Base-by-base conservation (phyloP, 2,113 vertebrate genomes). In the Sorex araneus region DNA sequence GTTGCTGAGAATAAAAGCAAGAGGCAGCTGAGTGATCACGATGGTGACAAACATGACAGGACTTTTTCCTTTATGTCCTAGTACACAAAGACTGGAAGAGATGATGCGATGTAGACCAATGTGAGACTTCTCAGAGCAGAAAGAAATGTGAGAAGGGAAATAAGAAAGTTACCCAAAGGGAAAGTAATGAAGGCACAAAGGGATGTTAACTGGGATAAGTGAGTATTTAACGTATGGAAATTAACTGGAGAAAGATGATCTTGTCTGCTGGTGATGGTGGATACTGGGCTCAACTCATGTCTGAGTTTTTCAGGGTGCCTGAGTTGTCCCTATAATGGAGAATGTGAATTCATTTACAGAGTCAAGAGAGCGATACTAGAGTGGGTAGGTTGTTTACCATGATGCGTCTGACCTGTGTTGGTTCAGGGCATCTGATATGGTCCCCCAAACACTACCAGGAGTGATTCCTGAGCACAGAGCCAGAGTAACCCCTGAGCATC, bases 101-200 rank as follows among this genome's bases (percentile, higher is more conserved):
- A 90, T 54, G 87, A 45, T 67, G 64, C 77, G 64, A 92, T 87
- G 80, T 76, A 47, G 69, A 30, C 40, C 40, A 40, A 7, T 40
- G 6, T 60, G 18, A 60, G 7, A 60, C 57, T 23, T 60, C 57
- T 60, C 57, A 60, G 27, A 25, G 25, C 32, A 64, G 54, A 67
- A 57, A 63, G 34, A 21, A 64, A 60, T 69, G 3, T 2, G 36
- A 64, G 40, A 21, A 87, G 60, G 18, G 2, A 15, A 64, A 50
- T 12, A 85, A 69, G n/a, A 11, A 74, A 70, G 78, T 32, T 64
- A 2, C 23, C 15, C 13, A 32, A 89, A 43, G 15, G 75, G n/a
- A 18, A 79, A 69, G 40, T 57, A 34, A 85, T 63, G 13, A 25
- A 77, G 11, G 21, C 15, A 19, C 6, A 50, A 50, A 2, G 6